Percentiles rank a stretch among this genome's conserved stretches.
Conservation (phyloP, 2,888 invertebrate genomes). For the Chrysomela aeneicollis region DNA sequence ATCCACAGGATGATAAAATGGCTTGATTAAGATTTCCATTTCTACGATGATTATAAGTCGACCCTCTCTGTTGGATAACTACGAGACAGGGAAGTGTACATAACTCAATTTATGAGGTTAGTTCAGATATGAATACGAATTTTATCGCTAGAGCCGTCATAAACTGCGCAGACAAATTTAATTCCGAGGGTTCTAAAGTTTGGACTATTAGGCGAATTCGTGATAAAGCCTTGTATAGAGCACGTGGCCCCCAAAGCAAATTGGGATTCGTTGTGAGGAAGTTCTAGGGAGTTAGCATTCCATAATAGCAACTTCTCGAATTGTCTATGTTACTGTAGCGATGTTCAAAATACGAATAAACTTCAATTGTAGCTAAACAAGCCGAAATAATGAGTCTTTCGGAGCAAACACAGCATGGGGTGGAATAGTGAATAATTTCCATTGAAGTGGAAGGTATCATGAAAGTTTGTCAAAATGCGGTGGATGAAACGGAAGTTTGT, state of each 20-base stretch:
- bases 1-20: too few relatives aligned
- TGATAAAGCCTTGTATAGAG: background rate
- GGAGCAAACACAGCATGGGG: too few relatives aligned
- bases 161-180: conserved; percentile 7
- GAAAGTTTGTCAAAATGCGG: too few relatives aligned
- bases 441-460: too few relatives aligned
- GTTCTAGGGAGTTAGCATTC: background rate
- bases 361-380: too few relatives aligned
- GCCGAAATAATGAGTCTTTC: too few relatives aligned
- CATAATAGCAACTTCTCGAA: background rate
- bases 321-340: background rate
- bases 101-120: background rate
- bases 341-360: too few relatives aligned
- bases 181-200: background rate
- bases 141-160: background rate
- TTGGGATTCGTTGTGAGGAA: background rate
- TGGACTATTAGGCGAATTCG: background rate
- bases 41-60: background rate
- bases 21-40: too few relatives aligned
- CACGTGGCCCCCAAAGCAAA: background rate
- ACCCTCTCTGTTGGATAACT: background rate
- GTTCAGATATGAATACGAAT: conserved; percentile 1
- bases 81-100: background rate
- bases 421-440: too few relatives aligned
- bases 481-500: too few relatives aligned